phyloP scores from a whole-genome alignment of 92 coral and sea anemone species.

The Actinostola sp. region DNA sequence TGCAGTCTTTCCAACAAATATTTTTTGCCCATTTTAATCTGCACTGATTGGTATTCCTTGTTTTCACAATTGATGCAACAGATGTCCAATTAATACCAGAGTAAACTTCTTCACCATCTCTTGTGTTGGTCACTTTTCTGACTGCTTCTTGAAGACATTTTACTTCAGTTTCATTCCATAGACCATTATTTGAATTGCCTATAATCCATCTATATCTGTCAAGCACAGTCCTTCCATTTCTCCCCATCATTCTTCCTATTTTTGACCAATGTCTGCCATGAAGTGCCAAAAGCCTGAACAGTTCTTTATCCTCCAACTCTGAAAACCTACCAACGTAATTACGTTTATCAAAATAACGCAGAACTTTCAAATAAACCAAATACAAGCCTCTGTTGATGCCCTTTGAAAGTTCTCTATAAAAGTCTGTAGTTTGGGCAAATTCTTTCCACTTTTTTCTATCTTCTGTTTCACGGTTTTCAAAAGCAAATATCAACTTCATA shows the following conservation, averaged over 20 bases:
- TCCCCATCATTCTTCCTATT: conserved; percentile 4
- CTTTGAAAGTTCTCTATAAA: conserved; percentile 28
- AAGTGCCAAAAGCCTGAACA: neutral
- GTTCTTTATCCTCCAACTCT: neutral
- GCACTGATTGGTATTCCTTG: neutral
- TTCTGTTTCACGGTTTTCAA: conserved; percentile 2
- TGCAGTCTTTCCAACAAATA: conserved; percentile 15
- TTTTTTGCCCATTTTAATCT: neutral
- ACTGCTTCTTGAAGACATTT: neutral
- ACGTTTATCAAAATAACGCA: conserved; percentile 38
- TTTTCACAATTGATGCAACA: conserved; percentile 8
- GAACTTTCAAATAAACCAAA: conserved; percentile 30
- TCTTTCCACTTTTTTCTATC: conserved; percentile 1
- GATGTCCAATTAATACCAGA: neutral
- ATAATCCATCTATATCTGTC: neutral
- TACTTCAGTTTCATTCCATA: neutral
- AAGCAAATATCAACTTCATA: conserved; percentile 21
- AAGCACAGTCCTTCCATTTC: conserved; percentile 3
- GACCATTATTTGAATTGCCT: neutral
- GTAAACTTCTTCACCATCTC: conserved; percentile 4
- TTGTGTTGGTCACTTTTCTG: conserved; percentile 3
- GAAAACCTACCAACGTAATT: conserved; percentile 37
- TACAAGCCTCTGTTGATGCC: conserved; percentile 53
- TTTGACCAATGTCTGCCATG: neutral
- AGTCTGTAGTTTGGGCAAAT: neutral